Percentiles rank a stretch among this genome's conserved stretches.
Evolutionary conservation across 2,797 vertebrate species (phyloP).

Genomic region (Tachyglossus aculeatus): DNA sequence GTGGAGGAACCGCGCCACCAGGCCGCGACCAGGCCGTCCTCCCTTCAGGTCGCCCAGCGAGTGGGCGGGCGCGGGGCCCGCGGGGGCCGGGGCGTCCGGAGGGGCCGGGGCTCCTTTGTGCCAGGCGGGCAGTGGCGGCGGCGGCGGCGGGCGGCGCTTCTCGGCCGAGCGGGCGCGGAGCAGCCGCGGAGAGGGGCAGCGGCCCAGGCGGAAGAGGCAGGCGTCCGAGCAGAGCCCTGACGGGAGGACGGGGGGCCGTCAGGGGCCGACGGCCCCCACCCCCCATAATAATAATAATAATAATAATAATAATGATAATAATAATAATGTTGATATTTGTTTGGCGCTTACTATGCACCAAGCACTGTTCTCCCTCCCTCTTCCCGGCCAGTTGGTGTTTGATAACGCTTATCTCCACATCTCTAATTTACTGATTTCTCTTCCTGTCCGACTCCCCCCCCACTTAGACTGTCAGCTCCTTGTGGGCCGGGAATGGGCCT

Average conservation of each 20-base stretch:
- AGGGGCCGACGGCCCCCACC: fast-evolving
- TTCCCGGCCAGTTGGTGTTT: neutral
- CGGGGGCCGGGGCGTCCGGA: slow-evolving; percentile 69
- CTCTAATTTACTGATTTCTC: too few species aligned
- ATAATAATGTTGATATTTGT: too few species aligned
- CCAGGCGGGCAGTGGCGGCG: slow-evolving; percentile 68
- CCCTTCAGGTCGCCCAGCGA: slow-evolving; percentile 94
- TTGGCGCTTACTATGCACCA: fast-evolving
- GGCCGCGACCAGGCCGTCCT: slow-evolving; percentile 79
- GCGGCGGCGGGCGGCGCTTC: slow-evolving; percentile 73
- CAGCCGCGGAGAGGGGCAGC: slow-evolving; percentile 74
- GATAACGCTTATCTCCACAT: too few species aligned
- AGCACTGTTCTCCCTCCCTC: fast-evolving
- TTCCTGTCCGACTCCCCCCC: too few species aligned
- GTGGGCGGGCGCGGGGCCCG: slow-evolving; percentile 87
- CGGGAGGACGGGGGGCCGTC: neutral
- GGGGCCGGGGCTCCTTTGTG: slow-evolving; percentile 48
- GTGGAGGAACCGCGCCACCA: slow-evolving; percentile 92
- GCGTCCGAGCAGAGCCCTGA: slow-evolving; percentile 83
- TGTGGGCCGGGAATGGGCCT: too few species aligned
- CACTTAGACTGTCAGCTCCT: neutral
- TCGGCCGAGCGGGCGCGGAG: slow-evolving; percentile 79
- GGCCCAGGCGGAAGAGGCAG: slow-evolving; percentile 74
- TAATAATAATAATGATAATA: too few species aligned
- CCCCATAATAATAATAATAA: too few species aligned